Percentiles rank a stretch among this genome's conserved stretches.
Conservation (phyloP, 2,888 invertebrate species). For the Theretra japonica region DNA sequence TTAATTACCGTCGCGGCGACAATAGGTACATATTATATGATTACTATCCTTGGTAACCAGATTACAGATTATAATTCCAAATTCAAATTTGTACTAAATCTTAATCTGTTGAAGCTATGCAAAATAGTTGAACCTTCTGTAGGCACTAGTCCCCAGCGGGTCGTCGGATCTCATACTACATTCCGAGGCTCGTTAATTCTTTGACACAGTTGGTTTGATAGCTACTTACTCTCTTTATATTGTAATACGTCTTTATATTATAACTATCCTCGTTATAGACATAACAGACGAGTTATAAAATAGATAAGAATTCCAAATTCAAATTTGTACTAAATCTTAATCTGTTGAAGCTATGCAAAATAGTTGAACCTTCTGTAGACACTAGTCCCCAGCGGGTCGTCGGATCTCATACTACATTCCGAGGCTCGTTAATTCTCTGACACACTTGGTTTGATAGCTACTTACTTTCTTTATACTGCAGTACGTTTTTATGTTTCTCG, state of each 20-base stretch:
- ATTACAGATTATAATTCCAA: too few relatives aligned
- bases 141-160: slow-evolving; percentile 34
- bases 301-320: too few relatives aligned
- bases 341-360: neutral
- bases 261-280: too few relatives aligned
- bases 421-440: slow-evolving; percentile 38
- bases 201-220: slow-evolving; percentile 18
- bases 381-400: slow-evolving; percentile 36
- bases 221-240: slow-evolving; percentile 98
- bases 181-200: slow-evolving; percentile 39
- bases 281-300: too few relatives aligned
- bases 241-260: slow-evolving; percentile 96
- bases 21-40: too few relatives aligned
- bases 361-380: neutral
- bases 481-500: slow-evolving; percentile 96
- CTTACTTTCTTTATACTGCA: slow-evolving; percentile 99
- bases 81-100: too few relatives aligned
- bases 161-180: slow-evolving; percentile 14
- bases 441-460: slow-evolving; percentile 55
- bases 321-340: too few relatives aligned
- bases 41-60: too few relatives aligned
- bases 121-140: neutral
- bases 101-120: neutral
- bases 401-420: slow-evolving; percentile 24
- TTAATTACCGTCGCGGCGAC: too few relatives aligned